Conservation (phyloP, 2,888 invertebrate genomes). For the Oegoconia quadripuncta region DNA sequence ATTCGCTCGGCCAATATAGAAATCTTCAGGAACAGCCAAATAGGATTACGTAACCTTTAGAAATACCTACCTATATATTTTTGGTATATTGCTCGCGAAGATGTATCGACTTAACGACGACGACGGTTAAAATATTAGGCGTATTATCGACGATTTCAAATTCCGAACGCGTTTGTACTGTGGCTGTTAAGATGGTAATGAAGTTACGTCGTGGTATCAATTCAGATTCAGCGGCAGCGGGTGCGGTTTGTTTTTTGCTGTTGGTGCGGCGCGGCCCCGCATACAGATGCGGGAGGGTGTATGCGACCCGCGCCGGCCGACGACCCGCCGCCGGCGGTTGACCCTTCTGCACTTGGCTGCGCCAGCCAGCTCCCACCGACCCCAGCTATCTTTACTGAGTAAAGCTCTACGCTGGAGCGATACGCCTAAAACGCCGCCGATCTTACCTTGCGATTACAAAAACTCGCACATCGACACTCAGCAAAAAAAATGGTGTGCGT, state of each 20-base stretch:
- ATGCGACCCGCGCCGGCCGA: slow-evolving; percentile 37
- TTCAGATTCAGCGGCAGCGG: slow-evolving; percentile 34
- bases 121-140: too few species aligned
- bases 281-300: slow-evolving; percentile 55
- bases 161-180: slow-evolving; percentile 20
- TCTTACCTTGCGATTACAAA: too few species aligned
- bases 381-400: not conserved
- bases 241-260: slow-evolving; percentile 52
- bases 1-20: too few species aligned
- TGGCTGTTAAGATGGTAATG: slow-evolving; percentile 34
- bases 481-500: too few species aligned
- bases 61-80: too few species aligned
- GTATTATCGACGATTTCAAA: slow-evolving; percentile 1
- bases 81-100: too few species aligned
- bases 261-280: slow-evolving; percentile 34
- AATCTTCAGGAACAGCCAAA: too few species aligned
- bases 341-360: slow-evolving; percentile 40
- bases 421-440: too few species aligned
- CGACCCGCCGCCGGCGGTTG: slow-evolving; percentile 65
- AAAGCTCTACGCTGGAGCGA: too few species aligned
- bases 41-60: too few species aligned
- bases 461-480: too few species aligned
- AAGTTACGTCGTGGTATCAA: slow-evolving; percentile 40
- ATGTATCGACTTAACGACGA: too few species aligned
- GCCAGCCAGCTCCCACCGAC: not conserved